Evolutionary conservation across 2,113 vertebrate species (phyloP), one percentile per base, ranked within the genome.

Genomic region (Dunckerocampus dactyliophorus): DNA sequence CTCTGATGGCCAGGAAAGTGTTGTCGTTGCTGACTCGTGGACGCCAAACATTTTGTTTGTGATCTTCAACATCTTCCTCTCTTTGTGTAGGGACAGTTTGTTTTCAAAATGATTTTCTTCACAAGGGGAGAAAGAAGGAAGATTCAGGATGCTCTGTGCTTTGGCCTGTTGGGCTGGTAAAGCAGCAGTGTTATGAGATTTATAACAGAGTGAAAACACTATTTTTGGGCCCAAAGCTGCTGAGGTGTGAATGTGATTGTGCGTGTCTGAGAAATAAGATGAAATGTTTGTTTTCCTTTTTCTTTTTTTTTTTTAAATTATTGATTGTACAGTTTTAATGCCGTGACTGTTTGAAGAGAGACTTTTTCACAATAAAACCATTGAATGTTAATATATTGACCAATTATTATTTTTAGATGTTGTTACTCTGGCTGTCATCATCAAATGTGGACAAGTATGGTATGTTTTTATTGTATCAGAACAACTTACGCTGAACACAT

Each of bases 341-440:
- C 59, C 20, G 37, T 42, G 3, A 77, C 24, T 46, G 63, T 68
- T 66, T 75, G 75, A 77, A 74, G 76, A 82, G 63, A 60, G 57
- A 77, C 64, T 82, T 87, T 87, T 87, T 83, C 85, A 85, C 82
- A 88, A 85, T 85, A 85, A 88, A 88, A 83, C 20, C 68, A 53
- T 82, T 80, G 79, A 85, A 87, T 82, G 72, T 82, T 68, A 2
- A 42, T 2, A n/a, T 7, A 15, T 72, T 8, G 47, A 20, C 37
- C 57, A 0, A 5, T 60, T 14, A 1, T 62, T 16, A 1, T 62
- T 62, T 65, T 6, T 45, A 42, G 39, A 42, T 51, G 4, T 37
- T 19, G 2, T 16, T 31, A 31, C 15, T n/a, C 4, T 7, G 31
- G 31, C 6, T 34, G 31, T 5, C 3, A 34, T 5, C 31, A 34